Percentiles rank a stretch among this genome's conserved stretches.
phyloP scores from a whole-genome alignment of 1,140 invertebrate species.

The Hypothenemus hampei region DNA sequence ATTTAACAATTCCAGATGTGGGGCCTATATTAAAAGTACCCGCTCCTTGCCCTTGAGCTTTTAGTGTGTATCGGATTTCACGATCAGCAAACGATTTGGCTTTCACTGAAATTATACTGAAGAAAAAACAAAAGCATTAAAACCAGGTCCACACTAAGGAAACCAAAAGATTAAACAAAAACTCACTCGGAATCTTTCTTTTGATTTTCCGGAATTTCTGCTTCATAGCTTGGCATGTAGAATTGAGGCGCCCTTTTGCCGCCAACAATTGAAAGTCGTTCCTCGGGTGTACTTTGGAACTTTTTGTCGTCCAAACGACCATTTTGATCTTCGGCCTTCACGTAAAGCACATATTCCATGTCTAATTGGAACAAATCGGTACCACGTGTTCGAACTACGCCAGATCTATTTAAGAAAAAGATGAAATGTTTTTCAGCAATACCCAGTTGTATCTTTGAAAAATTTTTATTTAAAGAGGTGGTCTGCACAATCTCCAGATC shows the following conservation, averaged over 20 bases:
- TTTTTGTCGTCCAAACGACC: constrained; percentile 81
- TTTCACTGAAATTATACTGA: constrained; percentile 91
- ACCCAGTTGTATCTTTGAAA: too few relatives aligned
- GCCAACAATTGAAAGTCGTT: constrained; percentile 86
- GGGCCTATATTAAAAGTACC: constrained; percentile 94
- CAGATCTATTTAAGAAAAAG: constrained; percentile 90
- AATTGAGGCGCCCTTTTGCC: constrained; percentile 92
- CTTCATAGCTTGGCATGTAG: constrained; percentile 88
- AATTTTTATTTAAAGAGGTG: too few relatives aligned
- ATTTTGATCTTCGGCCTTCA: constrained; percentile 93
- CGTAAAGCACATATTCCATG: constrained; percentile 94
- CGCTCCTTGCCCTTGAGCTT: constrained; percentile 88
- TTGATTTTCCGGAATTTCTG: constrained; percentile 92
- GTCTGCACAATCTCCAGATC: too few relatives aligned
- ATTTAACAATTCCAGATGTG: constrained; percentile 87
- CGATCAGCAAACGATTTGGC: constrained; percentile 94
- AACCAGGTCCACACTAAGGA: background rate
- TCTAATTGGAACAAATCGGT: constrained; percentile 89
- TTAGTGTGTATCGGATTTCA: constrained; percentile 89
- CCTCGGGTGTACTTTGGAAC: constrained; percentile 87
- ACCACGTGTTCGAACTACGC: constrained; percentile 86
- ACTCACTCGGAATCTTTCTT: constrained; percentile 95
- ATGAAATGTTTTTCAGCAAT: constrained; percentile 2
- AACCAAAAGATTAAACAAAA: constrained; percentile 38
- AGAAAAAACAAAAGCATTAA: constrained; percentile 41